These are phyloP conservation scores for Papilio glaucus DNA, from an alignment of 1,140 invertebrate species.

Conservation along the genomic window DNA sequence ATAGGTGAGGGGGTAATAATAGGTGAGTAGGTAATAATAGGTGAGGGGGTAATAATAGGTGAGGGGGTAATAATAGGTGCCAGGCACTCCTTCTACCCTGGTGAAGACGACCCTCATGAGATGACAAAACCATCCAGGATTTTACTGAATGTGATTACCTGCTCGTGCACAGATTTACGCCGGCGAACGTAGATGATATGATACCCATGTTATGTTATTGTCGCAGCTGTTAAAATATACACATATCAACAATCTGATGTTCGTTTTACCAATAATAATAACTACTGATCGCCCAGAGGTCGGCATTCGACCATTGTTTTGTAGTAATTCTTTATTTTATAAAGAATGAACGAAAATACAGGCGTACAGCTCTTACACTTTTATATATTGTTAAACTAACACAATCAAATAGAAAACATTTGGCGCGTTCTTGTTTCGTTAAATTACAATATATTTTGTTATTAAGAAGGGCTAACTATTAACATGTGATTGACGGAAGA, in stretches of 20 bases:
- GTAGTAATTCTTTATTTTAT: no score
- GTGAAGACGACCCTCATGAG: no score
- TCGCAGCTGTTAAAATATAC: constrained; percentile 17
- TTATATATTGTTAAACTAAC: no score
- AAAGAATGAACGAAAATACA: not conserved
- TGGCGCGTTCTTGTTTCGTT: not conserved
- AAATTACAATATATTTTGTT: not conserved
- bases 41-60: no score
- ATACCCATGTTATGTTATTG: not conserved
- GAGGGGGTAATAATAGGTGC: no score
- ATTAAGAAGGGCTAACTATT: not conserved
- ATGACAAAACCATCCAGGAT: no score
- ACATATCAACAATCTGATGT: not conserved
- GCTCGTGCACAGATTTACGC: constrained; percentile 5
- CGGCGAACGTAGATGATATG: not conserved
- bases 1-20: constrained; percentile 9
- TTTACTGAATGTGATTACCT: not conserved
- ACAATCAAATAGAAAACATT: not conserved
- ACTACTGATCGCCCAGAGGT: no score
- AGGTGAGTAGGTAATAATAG: no score
- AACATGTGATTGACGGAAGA: not conserved
- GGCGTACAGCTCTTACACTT: not conserved
- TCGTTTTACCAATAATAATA: no score
- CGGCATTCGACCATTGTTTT: no score
- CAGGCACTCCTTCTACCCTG: no score